phyloP scores from a whole-genome alignment of 2,113 vertebrate species.

The Gnathonemus longibarbis region DNA sequence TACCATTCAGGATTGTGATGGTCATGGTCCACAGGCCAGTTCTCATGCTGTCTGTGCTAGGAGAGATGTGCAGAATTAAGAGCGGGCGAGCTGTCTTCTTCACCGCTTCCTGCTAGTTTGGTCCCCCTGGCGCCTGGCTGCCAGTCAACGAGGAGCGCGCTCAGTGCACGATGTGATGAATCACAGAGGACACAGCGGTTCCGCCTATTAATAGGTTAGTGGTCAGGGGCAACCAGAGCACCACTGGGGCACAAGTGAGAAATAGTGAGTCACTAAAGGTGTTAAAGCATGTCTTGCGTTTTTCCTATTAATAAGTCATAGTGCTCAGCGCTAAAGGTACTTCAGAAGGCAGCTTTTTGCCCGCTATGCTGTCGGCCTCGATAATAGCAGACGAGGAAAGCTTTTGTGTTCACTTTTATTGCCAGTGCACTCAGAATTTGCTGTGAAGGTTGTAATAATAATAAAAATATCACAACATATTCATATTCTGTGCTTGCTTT shows the following conservation, averaged over 20 bases:
- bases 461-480: background rate
- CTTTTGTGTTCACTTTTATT: background rate
- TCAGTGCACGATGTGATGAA: background rate
- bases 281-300: background rate
- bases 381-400: background rate
- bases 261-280: conserved; percentile 1
- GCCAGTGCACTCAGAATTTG: background rate
- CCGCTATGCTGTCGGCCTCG: background rate
- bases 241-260: background rate
- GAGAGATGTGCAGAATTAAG: background rate
- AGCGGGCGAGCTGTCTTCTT: background rate
- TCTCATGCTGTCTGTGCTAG: background rate
- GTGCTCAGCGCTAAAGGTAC: background rate
- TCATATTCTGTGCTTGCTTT: background rate
- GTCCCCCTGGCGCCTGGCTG: background rate
- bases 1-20: background rate
- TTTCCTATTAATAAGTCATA: conserved; percentile 10
- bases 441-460: conserved; percentile 2
- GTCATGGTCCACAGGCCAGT: background rate
- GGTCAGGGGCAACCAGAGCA: conserved; percentile 5
- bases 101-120: background rate
- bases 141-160: background rate
- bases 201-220: background rate
- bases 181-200: background rate
- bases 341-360: background rate